Percentiles rank a stretch among this genome's conserved stretches.
These are phyloP conservation scores for Phataginus tricuspis DNA, from an alignment of 2,797 vertebrate species.

Conservation along the genomic window DNA sequence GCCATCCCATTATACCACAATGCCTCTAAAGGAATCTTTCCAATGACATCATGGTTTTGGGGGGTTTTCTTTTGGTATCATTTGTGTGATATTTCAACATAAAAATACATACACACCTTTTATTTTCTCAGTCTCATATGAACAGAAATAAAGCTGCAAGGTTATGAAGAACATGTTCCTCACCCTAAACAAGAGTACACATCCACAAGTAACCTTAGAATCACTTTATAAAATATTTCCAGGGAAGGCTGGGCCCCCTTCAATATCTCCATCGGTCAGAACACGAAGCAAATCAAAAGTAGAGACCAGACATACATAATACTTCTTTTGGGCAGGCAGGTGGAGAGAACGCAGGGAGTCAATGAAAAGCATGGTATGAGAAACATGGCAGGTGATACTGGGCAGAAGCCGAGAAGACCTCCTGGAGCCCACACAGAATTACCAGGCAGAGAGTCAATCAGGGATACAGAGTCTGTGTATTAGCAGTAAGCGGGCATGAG, in stretches of 20 bases:
- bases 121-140: neutral
- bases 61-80: neutral
- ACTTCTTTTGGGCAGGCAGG: neutral
- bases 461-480: neutral
- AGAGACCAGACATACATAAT: neutral
- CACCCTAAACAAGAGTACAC: neutral
- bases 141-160: neutral
- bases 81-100: neutral
- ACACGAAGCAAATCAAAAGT: neutral
- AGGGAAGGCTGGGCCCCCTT: neutral
- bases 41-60: neutral
- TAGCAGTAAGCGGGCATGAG: neutral
- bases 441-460: neutral
- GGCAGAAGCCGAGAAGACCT: neutral
- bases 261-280: neutral
- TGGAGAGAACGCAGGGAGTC: neutral
- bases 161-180: neutral
- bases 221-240: neutral
- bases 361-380: neutral
- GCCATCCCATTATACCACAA: neutral
- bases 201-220: neutral
- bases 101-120: neutral
- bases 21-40: neutral
- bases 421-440: neutral
- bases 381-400: accelerated